Evolutionary conservation across 1,140 invertebrate species (phyloP), one percentile per base, ranked within the genome.

Genomic region (Alviniconcha marisindica): DNA sequence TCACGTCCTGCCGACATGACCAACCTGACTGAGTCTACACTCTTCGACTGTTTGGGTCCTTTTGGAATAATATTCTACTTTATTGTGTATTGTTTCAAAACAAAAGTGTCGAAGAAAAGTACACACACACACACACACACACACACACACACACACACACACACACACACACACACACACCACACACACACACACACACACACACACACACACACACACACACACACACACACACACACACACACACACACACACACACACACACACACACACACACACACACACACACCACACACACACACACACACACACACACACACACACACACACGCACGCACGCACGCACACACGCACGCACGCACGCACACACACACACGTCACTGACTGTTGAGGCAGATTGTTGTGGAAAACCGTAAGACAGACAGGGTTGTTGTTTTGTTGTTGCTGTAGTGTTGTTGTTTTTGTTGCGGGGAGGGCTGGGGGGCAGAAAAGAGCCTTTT

Each of bases 221-320:
- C 63, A 66, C 63, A 33, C 31, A 66, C 28, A 15, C 28, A 66
- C 15, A 33, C 4, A 66, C 4, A 33, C n/a, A 33, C n/a, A 33
- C n/a, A 66, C n/a, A 66, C 28, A 66, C 28, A 66, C 28, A 33
- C 28, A 33, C 63, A 5, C 28, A 33, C 63, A 12, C 28, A 66
- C 63, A 33, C 28, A 33, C 31, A 33, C 63, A 1, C 63, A 7
- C 63, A 66, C 63, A 33, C 63, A 31, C 63, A 7, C 63, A 33
- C 63, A 7, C 63, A 33, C 63, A 33, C 63, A 66, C n/a, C 63
- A 66, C 63, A 33, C 63, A 66, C 63, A 66, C 63, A 66, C 63
- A 66, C 63, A 66, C 63, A 66, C 31, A 66, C 31, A 66, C 31
- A 66, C 31, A 66, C 63, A 66, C 63, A 66, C 63, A 66, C 63